A percentile compares a stretch with the other conserved stretches of the same genome.
Conservation (phyloP, 1,140 invertebrate genomes). For the Nilaparvata lugens region DNA sequence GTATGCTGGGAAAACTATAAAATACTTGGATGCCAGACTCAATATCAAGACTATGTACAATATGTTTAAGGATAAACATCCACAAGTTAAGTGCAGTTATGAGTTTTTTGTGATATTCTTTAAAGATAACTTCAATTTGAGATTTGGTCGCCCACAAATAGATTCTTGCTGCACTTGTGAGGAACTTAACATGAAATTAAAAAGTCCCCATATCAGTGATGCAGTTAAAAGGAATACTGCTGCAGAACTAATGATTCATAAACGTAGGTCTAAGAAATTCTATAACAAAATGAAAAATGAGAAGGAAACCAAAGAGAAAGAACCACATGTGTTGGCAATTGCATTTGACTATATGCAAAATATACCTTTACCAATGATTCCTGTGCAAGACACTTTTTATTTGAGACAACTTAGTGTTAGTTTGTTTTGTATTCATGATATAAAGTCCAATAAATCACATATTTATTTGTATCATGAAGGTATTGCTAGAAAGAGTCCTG, state of each 20-base stretch:
- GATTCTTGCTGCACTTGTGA: neutral
- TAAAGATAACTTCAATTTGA: neutral
- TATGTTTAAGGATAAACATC: neutral
- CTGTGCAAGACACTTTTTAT: neutral
- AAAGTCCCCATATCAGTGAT: neutral
- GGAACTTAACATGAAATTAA: neutral
- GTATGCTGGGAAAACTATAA: neutral
- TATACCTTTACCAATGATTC: neutral
- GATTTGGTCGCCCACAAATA: neutral
- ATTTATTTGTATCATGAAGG: neutral
- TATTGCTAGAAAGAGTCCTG: neutral
- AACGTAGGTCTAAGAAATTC: neutral
- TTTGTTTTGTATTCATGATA: neutral
- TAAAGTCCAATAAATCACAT: neutral
- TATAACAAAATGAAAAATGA: neutral
- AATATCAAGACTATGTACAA: neutral
- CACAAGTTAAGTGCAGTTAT: neutral
- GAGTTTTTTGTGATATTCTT: neutral
- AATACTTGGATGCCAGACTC: neutral
- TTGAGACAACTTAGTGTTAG: neutral
- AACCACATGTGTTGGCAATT: neutral
- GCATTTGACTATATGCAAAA: neutral
- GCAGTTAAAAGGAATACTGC: neutral
- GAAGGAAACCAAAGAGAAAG: neutral
- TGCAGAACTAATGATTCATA: neutral